Conservation (phyloP, 2,113 vertebrate species). For the Etia nguti region DNA sequence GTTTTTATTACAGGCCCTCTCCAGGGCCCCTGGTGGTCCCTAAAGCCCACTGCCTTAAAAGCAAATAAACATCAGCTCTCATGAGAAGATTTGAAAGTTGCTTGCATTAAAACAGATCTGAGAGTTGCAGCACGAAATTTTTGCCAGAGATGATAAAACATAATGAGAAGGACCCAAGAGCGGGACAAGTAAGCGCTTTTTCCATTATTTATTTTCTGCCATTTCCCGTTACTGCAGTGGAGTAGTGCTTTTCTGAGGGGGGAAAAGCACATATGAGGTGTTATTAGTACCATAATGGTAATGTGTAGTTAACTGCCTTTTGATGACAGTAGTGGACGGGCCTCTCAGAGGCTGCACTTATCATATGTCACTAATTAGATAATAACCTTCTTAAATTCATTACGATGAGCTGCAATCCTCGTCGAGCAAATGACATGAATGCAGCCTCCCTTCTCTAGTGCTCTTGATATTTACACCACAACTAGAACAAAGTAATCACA, state of each 20-base stretch:
- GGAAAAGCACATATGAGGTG: neutral
- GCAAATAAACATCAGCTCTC: neutral
- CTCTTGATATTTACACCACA: neutral
- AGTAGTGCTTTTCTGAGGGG: neutral
- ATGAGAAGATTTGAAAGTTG: neutral
- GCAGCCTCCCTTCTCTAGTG: neutral
- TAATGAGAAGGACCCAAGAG: neutral
- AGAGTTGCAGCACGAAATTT: neutral
- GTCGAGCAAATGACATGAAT: neutral
- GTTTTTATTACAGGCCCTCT: neutral
- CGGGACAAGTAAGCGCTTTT: neutral
- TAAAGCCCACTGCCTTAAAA: neutral
- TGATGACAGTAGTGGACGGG: neutral
- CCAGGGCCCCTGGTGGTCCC: neutral
- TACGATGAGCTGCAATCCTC: neutral
- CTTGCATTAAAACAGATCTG: neutral
- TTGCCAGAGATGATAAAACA: neutral
- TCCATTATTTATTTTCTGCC: slow-evolving; percentile 15
- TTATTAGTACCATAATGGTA: neutral
- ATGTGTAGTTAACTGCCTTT: neutral
- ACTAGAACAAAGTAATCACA: neutral
- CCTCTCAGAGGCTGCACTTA: neutral
- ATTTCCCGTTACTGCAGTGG: slow-evolving; percentile 23
- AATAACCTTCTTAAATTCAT: neutral
- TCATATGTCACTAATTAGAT: neutral